phyloP scores from a whole-genome alignment of 2,888 invertebrate species.

The Seira ritae region DNA sequence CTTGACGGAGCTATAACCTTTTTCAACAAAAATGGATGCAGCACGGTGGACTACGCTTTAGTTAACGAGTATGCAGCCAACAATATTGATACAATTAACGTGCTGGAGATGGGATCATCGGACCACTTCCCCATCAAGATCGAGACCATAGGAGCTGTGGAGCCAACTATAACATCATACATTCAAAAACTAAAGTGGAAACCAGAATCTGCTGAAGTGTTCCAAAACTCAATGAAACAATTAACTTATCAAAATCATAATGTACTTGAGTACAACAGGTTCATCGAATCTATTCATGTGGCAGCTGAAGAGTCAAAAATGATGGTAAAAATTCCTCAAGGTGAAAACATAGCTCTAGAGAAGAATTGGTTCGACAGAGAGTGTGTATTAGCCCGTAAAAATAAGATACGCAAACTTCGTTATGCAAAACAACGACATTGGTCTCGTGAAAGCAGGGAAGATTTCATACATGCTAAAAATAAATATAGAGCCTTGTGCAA shows the following conservation, averaged over 20 bases:
- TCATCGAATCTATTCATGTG: not conserved
- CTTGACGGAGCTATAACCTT: not conserved
- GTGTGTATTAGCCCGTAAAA: not conserved
- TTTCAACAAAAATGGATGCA: not conserved
- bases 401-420: not conserved
- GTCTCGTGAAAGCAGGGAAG: not conserved
- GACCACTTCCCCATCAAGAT: not conserved
- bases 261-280: not conserved
- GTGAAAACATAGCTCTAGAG: not conserved
- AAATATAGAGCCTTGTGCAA: too few species aligned
- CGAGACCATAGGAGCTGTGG: not conserved
- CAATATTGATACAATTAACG: not conserved
- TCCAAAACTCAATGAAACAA: not conserved
- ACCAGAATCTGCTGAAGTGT: not conserved
- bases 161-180: not conserved
- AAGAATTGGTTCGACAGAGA: slow-evolving; percentile 17
- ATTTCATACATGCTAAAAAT: too few species aligned
- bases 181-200: not conserved
- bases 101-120: not conserved
- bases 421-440: not conserved
- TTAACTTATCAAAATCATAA: too few species aligned
- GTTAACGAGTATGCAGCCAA: not conserved
- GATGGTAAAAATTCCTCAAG: not conserved
- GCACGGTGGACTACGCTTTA: not conserved
- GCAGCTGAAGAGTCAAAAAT: not conserved